phyloP scores from a whole-genome alignment of 2,113 vertebrate genomes.

The Hypanus sabinus region DNA sequence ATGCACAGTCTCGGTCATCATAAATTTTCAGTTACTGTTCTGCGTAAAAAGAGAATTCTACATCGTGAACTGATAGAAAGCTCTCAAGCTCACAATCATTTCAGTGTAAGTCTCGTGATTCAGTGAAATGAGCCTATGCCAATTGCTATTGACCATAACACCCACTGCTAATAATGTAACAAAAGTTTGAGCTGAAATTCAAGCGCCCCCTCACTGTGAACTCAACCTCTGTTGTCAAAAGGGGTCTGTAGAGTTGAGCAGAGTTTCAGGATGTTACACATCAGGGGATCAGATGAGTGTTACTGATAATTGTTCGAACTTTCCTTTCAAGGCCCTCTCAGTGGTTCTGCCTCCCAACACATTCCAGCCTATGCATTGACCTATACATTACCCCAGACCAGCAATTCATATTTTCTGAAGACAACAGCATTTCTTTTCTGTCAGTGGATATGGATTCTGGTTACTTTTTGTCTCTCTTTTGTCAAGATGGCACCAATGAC shows the following conservation, averaged over 20 bases:
- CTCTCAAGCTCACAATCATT: background rate
- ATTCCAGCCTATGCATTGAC: background rate
- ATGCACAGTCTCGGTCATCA: background rate
- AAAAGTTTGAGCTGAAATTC: slow-evolving; percentile 1
- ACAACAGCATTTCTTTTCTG: background rate
- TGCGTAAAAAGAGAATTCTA: background rate
- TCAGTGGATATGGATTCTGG: background rate
- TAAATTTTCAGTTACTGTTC: too few species aligned
- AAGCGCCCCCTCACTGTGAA: slow-evolving; percentile 24
- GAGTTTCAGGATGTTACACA: slow-evolving; percentile 31
- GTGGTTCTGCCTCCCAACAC: background rate
- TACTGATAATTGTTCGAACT: slow-evolving; percentile 16
- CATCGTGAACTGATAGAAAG: background rate
- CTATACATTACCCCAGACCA: slow-evolving; percentile 21
- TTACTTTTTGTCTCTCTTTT: background rate
- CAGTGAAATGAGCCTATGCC: background rate
- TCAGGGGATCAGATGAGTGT: slow-evolving; percentile 24
- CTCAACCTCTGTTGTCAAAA: slow-evolving; percentile 6
- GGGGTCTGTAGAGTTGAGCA: background rate
- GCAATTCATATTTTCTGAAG: background rate
- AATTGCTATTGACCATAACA: slow-evolving; percentile 3
- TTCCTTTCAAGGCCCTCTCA: slow-evolving; percentile 7
- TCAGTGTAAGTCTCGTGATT: background rate
- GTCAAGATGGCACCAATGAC: background rate
- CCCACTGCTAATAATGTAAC: slow-evolving; percentile 7